Evolutionary conservation across 2,113 vertebrate species (phyloP), one percentile per base, ranked within the genome.

Genomic region (Macrotus californicus): DNA sequence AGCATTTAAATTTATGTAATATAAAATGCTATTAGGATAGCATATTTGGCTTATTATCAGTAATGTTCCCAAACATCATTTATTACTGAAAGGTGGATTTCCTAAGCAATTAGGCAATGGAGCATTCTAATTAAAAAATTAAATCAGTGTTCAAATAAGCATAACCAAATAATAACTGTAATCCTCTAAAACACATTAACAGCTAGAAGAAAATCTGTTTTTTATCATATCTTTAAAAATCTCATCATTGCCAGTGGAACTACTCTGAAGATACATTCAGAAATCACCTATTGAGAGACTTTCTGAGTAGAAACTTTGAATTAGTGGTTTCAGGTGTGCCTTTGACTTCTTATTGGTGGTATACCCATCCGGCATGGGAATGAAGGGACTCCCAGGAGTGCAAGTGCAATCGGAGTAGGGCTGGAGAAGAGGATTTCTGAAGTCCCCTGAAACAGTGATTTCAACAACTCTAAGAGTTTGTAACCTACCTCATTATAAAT

Each of bases 101-200:
- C 84, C 92, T 6, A 2, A 97, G 93, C 94, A 98, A 98, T 98
- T 98, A 98, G 92, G 86, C 97, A 95, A 83, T 77, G 83, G 72
- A 67, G 15, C 46, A 96, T 95, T 93, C 96, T 98, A 97, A 98
- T 98, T 98, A 98, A 98, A 97, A 97, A 98, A 96, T 98, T 87
- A 98, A 98, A 96, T 93, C 93, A 94, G 56, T 90, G 69, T 95
- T 97, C 96, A 98, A 91, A 97, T 97, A 97, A 97, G 76, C 90
- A 91, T 91, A 96, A 96, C 84, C 36, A 5, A 98, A 96, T 69
- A 72, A 90, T 96, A 77, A 76, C 41, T 93, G 48, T 82, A 94
- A 97, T 80, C 91, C 94, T 95, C 83, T 94, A 89, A 70, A 96
- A 80, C 12, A 41, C 59, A 94, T 83, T 72, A 97, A 61, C 70